Evolutionary conservation across 1,140 invertebrate genomes (phyloP).

Genomic region (Thaumetopoea pityocampa): DNA sequence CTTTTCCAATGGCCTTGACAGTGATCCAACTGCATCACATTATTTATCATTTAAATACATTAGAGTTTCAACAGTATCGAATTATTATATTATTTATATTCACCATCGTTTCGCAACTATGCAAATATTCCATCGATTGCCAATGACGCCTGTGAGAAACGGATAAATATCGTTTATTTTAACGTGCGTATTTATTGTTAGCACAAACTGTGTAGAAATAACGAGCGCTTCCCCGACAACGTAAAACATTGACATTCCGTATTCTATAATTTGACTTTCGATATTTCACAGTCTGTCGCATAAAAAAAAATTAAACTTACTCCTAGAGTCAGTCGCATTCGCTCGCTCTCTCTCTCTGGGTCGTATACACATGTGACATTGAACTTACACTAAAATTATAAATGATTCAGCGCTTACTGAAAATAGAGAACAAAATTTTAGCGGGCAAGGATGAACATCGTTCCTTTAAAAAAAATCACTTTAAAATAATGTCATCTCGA

Average conservation of each 20-base stretch:
- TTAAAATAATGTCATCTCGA: no score
- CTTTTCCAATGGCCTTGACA: no score
- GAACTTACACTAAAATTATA: slow-evolving; percentile 49
- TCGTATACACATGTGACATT: slow-evolving; percentile 36
- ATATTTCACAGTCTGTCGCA: slow-evolving; percentile 31
- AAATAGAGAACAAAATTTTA: slow-evolving; percentile 27
- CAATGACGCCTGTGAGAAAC: no score
- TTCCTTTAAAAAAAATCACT: no score
- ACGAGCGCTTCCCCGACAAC: neutral
- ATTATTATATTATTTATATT: no score
- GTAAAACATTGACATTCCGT: slow-evolving; percentile 8
- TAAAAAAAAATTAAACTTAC: no score
- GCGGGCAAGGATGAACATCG: slow-evolving; percentile 28
- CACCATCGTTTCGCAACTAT: no score
- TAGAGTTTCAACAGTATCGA: no score
- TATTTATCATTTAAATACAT: no score
- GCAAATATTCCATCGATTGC: no score
- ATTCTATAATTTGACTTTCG: slow-evolving; percentile 5
- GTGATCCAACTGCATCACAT: no score
- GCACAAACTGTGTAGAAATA: neutral
- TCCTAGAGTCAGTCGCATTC: slow-evolving; percentile 31
- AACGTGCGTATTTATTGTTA: slow-evolving; percentile 8
- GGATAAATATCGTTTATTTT: no score
- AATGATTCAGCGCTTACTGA: slow-evolving; percentile 26
- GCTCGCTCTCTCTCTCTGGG: slow-evolving; percentile 38